phyloP scores from a whole-genome alignment of 2,888 invertebrate genomes.

The Heterodera filipjevi region DNA sequence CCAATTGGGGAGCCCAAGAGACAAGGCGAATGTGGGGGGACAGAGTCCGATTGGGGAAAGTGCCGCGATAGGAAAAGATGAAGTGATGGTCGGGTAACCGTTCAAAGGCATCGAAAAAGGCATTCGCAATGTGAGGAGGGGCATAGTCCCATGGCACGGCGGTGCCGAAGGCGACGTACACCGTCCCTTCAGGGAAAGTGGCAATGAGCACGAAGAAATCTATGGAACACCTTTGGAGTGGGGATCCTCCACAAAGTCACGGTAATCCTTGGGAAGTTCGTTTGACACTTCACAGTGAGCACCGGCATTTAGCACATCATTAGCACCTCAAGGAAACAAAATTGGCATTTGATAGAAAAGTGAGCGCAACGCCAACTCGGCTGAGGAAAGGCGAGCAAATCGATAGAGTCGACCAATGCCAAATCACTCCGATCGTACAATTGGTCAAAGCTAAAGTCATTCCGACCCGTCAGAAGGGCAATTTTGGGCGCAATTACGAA shows the following conservation, averaged over 20 bases:
- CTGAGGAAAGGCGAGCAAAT: constrained; percentile 25
- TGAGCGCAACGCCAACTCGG: constrained; percentile 11
- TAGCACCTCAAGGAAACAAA: neutral
- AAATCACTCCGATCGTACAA: constrained; percentile 17
- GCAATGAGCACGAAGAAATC: neutral
- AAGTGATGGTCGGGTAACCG: constrained; percentile 41
- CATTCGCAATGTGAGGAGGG: constrained; percentile 34
- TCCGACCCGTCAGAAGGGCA: constrained; percentile 11
- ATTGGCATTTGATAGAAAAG: neutral
- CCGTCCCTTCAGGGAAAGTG: constrained; percentile 36
- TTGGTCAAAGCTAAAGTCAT: constrained; percentile 24
- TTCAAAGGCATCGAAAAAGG: constrained; percentile 36
- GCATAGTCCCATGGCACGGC: constrained; percentile 38
- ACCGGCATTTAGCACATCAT: constrained; percentile 16
- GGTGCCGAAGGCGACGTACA: constrained; percentile 46
- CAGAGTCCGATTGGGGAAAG: constrained; percentile 23
- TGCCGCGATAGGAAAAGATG: constrained; percentile 45
- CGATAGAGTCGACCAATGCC: constrained; percentile 23
- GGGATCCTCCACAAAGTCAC: constrained; percentile 25
- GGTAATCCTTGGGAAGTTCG: constrained; percentile 19
- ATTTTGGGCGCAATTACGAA: constrained; percentile 20
- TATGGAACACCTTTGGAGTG: constrained; percentile 7
- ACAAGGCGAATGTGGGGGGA: constrained; percentile 38
- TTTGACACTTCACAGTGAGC: constrained; percentile 23
- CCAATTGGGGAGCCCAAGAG: constrained; percentile 48